Evolutionary conservation across 2,888 invertebrate genomes (phyloP).

Genomic region (Rhingia rostrata): DNA sequence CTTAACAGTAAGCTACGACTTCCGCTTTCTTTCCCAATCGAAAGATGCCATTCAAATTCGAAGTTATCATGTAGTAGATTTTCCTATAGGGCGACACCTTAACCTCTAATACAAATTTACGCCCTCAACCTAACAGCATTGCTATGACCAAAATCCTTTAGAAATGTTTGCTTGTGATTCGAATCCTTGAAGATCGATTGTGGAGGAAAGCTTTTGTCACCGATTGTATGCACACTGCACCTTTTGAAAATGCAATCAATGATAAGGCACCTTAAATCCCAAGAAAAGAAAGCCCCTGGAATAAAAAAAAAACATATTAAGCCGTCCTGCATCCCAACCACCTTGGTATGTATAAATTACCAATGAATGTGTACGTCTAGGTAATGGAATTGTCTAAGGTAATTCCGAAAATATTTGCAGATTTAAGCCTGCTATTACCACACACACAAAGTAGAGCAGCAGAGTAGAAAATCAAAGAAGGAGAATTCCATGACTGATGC

Average conservation of each 20-base stretch:
- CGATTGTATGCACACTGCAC: slow-evolving; percentile 23
- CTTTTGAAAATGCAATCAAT: slow-evolving; percentile 17
- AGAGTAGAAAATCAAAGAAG: slow-evolving; percentile 18
- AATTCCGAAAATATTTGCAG: slow-evolving; percentile 50
- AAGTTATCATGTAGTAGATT: too few species aligned
- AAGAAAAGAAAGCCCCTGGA: slow-evolving; percentile 24
- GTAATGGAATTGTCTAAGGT: slow-evolving; percentile 66
- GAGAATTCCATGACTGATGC: slow-evolving; percentile 17
- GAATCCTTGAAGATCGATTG: background rate
- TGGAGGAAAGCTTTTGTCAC: background rate
- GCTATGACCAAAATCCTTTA: too few species aligned
- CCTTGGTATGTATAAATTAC: slow-evolving; percentile 35
- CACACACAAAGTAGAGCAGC: background rate
- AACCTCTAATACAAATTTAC: too few species aligned
- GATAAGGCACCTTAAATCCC: slow-evolving; percentile 24
- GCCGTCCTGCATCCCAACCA: slow-evolving; percentile 30
- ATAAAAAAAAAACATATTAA: slow-evolving; percentile 24
- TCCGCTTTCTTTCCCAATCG: too few species aligned
- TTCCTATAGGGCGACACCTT: too few species aligned
- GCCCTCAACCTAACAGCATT: too few species aligned
- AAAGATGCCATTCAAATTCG: too few species aligned
- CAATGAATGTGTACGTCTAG: slow-evolving; percentile 27
- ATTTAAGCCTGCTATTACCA: slow-evolving; percentile 59
- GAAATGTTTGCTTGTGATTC: too few species aligned
- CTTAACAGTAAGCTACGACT: too few species aligned